Evolutionary conservation across 2,113 vertebrate genomes (phyloP).

Genomic region (Gobius niger): DNA sequence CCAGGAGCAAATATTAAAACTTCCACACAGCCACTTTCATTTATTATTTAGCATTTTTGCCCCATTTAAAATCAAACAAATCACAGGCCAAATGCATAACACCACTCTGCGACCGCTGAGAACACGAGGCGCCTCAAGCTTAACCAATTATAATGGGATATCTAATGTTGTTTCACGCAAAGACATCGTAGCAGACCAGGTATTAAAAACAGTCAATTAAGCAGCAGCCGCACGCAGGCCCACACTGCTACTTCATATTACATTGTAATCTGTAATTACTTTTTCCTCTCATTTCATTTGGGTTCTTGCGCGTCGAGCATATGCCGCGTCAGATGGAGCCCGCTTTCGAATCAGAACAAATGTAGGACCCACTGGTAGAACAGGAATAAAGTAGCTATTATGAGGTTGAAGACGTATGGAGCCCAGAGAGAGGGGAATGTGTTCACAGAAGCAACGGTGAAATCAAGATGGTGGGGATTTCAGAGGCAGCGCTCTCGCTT

Average conservation of each 20-base stretch:
- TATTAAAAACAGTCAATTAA: conserved; percentile 15
- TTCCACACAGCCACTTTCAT: not conserved
- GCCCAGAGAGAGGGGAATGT: not conserved
- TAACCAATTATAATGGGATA: conserved; percentile 7
- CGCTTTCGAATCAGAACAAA: not conserved
- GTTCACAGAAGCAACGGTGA: not conserved
- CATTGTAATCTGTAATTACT: conserved; percentile 11
- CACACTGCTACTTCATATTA: conserved; percentile 4
- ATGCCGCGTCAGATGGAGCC: conserved; percentile 8
- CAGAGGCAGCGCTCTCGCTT: not conserved
- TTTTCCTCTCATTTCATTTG: conserved; percentile 9
- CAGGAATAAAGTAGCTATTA: conserved; percentile 1
- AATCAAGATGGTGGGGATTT: conserved; percentile 2
- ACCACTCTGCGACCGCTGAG: not conserved
- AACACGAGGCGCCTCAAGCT: conserved; percentile 2
- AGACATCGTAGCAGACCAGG: not conserved
- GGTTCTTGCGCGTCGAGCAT: not conserved
- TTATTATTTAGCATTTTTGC: conserved; percentile 3
- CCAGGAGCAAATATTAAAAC: not conserved
- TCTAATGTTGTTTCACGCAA: conserved; percentile 7
- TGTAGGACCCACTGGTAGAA: not conserved
- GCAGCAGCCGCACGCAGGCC: not conserved
- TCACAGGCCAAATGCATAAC: not conserved
- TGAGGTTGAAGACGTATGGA: conserved; percentile 5
- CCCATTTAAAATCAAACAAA: not conserved